Evolutionary conservation across 2,888 invertebrate species (phyloP).

Genomic region (Stegophylla sp.): DNA sequence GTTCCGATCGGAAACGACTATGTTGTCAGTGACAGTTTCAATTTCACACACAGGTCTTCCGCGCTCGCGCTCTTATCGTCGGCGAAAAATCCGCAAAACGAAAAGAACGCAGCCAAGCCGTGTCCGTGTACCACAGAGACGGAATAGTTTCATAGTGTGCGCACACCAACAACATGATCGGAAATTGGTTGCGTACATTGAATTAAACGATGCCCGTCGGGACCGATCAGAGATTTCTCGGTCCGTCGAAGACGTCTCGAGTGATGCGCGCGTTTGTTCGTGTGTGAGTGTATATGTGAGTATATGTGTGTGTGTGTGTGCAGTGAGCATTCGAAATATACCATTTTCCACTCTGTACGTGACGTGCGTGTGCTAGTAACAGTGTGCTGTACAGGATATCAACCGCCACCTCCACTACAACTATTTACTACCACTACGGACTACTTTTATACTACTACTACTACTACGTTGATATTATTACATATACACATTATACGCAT

Average conservation of each 20-base stretch:
- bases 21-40: neutral
- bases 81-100: neutral
- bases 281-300: neutral
- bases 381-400: too few relatives aligned
- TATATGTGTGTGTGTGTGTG: neutral
- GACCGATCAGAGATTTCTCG: constrained; percentile 2
- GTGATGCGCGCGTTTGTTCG: neutral
- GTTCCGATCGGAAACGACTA: neutral
- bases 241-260: neutral
- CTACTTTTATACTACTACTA: too few relatives aligned
- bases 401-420: too few relatives aligned
- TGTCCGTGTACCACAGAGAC: neutral
- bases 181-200: constrained; percentile 26
- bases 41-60: neutral
- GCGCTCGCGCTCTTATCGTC: neutral
- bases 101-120: neutral
- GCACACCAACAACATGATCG: too few relatives aligned
- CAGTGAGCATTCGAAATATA: neutral
- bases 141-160: too few relatives aligned
- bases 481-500: neutral
- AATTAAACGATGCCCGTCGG: constrained; percentile 15
- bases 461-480: too few relatives aligned
- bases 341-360: constrained; percentile 5
- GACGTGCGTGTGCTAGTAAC: neutral
- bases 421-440: too few relatives aligned